These are phyloP conservation scores for Adrianichthys oophorus DNA, from an alignment of 2,797 vertebrate genomes.

Conservation along the genomic window DNA sequence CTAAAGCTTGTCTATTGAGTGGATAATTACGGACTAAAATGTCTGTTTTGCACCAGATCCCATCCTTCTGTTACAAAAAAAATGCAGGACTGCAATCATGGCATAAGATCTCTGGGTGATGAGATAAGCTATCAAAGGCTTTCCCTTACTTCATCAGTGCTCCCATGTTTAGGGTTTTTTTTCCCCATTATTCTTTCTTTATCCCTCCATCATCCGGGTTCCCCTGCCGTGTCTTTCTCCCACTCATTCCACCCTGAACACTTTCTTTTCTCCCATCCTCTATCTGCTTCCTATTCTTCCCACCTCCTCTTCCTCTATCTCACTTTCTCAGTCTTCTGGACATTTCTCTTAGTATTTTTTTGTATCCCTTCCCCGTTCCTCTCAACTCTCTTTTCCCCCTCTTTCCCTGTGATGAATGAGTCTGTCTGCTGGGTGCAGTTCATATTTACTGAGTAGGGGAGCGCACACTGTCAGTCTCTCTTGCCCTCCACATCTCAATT, in stretches of 20 bases:
- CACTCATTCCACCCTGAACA: slow-evolving; percentile 67
- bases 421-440: slow-evolving; percentile 83
- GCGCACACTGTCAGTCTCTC: slow-evolving; percentile 82
- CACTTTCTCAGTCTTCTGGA: slow-evolving; percentile 61
- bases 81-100: slow-evolving; percentile 44
- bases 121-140: slow-evolving; percentile 56
- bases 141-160: slow-evolving; percentile 54
- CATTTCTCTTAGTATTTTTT: slow-evolving; percentile 66
- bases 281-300: slow-evolving; percentile 73
- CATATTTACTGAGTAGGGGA: slow-evolving; percentile 86
- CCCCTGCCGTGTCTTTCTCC: slow-evolving; percentile 63
- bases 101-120: slow-evolving; percentile 43
- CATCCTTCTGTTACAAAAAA: neutral
- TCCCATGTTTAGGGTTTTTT: slow-evolving; percentile 48
- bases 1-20: neutral
- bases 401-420: slow-evolving; percentile 83
- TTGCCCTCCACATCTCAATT: slow-evolving; percentile 83
- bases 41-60: neutral
- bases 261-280: slow-evolving; percentile 72
- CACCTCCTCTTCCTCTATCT: slow-evolving; percentile 51
- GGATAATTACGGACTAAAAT: neutral
- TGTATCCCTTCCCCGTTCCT: slow-evolving; percentile 32
- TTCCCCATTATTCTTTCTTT: slow-evolving; percentile 55
- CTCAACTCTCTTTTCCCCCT: slow-evolving; percentile 49
- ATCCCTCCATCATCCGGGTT: slow-evolving; percentile 61